These are phyloP conservation scores for Periplaneta americana DNA, from an alignment of 1,140 invertebrate species.

Conservation along the genomic window DNA sequence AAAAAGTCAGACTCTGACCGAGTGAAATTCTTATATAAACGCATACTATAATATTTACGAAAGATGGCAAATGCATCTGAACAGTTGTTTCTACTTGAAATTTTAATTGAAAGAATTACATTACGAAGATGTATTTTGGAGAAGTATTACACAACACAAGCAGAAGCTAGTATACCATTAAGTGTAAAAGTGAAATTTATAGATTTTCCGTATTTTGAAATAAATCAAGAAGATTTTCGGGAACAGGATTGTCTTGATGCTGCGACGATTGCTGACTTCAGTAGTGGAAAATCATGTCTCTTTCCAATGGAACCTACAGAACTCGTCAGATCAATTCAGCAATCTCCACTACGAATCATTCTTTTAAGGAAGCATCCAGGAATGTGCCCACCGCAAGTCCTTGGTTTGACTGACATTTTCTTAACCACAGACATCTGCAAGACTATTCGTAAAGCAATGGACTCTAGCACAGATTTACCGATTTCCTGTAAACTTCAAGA, in stretches of 20 bases:
- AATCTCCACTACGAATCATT: conserved; percentile 24
- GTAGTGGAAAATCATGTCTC: conserved; percentile 30
- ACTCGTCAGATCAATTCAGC: conserved; percentile 23
- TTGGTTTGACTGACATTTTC: conserved; percentile 20
- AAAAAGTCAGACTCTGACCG: too few species aligned
- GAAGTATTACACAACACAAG: conserved; percentile 3
- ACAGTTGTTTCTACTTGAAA: conserved; percentile 32
- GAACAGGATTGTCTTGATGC: conserved; percentile 8
- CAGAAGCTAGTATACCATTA: conserved; percentile 14
- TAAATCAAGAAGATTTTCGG: conserved; percentile 24
- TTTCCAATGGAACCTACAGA: conserved; percentile 24
- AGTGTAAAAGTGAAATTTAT: conserved; percentile 24
- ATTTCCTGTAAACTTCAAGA: conserved; percentile 21
- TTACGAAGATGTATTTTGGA: conserved; percentile 9
- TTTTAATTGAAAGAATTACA: conserved; percentile 24
- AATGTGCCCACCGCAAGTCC: background rate
- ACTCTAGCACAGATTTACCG: conserved; percentile 16
- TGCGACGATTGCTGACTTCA: conserved; percentile 4
- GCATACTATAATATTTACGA: too few species aligned
- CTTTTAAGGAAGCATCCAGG: background rate
- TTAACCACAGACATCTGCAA: conserved; percentile 21
- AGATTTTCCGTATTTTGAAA: conserved; percentile 26
- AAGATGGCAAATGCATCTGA: too few species aligned
- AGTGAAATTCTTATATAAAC: too few species aligned
- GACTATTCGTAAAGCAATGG: conserved; percentile 13